phyloP scores from a whole-genome alignment of 2,113 vertebrate species.

The Oophaga pumilio region DNA sequence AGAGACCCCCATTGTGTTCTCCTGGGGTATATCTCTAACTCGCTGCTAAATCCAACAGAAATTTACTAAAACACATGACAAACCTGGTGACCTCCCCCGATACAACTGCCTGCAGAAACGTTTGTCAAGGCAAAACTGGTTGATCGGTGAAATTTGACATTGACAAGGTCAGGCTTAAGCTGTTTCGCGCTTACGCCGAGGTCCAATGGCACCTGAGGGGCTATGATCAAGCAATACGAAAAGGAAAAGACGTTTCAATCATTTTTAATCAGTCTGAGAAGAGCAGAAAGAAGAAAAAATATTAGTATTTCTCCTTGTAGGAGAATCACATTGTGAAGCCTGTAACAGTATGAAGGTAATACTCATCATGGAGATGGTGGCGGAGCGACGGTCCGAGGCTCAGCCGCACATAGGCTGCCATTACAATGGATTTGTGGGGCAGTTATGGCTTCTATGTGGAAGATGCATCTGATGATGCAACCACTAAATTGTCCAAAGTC shows the following conservation, averaged over 20 bases:
- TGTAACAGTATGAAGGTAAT: conserved; percentile 28
- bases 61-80: conserved; percentile 57
- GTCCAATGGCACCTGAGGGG: conserved; percentile 50
- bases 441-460: not conserved
- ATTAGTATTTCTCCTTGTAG: conserved; percentile 19
- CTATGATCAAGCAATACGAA: conserved; percentile 46
- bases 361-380: not conserved
- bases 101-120: conserved; percentile 17
- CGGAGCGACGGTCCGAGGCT: not conserved
- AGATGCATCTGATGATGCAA: not conserved
- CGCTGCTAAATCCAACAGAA: conserved; percentile 43
- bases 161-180: conserved; percentile 41
- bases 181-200: conserved; percentile 26
- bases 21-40: conserved; percentile 39
- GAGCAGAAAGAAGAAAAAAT: conserved; percentile 6
- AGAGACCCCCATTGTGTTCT: conserved; percentile 43
- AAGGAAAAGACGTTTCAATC: conserved; percentile 53
- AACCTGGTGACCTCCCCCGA: conserved; percentile 44
- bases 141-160: conserved; percentile 54
- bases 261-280: conserved; percentile 51
- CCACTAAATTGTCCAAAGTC: not conserved
- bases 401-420: not conserved
- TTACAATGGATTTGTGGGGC: not conserved
- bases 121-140: conserved; percentile 30
- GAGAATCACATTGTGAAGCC: conserved; percentile 2